Evolutionary conservation across 2,888 invertebrate species (phyloP).

Genomic region (Drosophila nigricruria): DNA sequence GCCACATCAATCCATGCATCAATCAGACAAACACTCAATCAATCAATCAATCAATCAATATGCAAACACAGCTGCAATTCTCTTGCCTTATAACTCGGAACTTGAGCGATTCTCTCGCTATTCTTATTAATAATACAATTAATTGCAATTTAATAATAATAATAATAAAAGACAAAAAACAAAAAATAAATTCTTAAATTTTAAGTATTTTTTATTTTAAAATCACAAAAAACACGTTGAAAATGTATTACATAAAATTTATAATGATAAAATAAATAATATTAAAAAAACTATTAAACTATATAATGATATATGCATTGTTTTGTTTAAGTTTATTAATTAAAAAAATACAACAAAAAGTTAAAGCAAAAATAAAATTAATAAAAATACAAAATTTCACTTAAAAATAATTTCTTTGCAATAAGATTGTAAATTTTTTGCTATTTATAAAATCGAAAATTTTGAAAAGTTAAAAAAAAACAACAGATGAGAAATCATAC

Average conservation of each 20-base stretch:
- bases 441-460: constrained; percentile 65
- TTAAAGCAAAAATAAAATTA: constrained; percentile 4
- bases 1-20: constrained; percentile 25
- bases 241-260: constrained; percentile 77
- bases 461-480: constrained; percentile 29
- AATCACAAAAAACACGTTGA: constrained; percentile 66
- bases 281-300: constrained; percentile 61
- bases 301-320: constrained; percentile 69
- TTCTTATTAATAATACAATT: constrained; percentile 63
- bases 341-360: constrained; percentile 47
- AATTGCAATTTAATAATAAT: constrained; percentile 72
- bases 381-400: not conserved
- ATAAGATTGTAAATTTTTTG: constrained; percentile 83
- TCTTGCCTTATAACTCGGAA: constrained; percentile 68
- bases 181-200: constrained; percentile 27
- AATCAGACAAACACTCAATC: constrained; percentile 24
- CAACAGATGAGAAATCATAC: constrained; percentile 28
- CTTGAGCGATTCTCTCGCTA: constrained; percentile 54
- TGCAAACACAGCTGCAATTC: constrained; percentile 65
- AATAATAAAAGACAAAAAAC: constrained; percentile 8
- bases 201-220: constrained; percentile 78
- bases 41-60: constrained; percentile 25
- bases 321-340: constrained; percentile 78
- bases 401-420: constrained; percentile 55
- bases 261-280: constrained; percentile 53